phyloP scores from a whole-genome alignment of 2,113 vertebrate genomes.

The Odontophorus gujanensis region DNA sequence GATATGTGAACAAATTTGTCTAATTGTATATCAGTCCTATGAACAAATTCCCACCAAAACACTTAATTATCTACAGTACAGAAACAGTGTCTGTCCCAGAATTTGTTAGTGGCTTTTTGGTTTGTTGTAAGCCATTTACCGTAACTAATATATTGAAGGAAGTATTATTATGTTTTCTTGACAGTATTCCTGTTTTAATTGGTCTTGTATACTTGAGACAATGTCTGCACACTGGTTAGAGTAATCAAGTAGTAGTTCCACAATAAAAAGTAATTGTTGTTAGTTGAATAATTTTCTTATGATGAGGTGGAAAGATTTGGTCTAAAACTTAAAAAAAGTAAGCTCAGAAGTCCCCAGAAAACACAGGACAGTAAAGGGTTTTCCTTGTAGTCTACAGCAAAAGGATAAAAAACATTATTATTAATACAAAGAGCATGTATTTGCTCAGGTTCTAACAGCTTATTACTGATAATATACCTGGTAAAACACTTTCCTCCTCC shows the following conservation, averaged over 20 bases:
- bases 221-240: conserved; percentile 66
- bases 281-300: background rate
- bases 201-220: conserved; percentile 73
- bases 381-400: background rate
- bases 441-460: background rate
- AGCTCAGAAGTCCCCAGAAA: background rate
- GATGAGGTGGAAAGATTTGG: background rate
- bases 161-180: conserved; percentile 78
- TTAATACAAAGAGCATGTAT: background rate
- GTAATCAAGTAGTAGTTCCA: conserved; percentile 58
- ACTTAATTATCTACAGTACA: conserved; percentile 79
- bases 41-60: conserved; percentile 82
- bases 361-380: background rate
- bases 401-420: background rate
- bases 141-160: conserved; percentile 79
- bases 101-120: conserved; percentile 68
- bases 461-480: background rate
- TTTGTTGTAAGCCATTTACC: conserved; percentile 74
- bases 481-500: background rate
- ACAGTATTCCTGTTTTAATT: conserved; percentile 79
- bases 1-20: conserved; percentile 79
- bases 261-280: conserved; percentile 26
- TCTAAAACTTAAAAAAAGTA: background rate
- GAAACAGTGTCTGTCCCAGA: conserved; percentile 69
- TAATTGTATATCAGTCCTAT: conserved; percentile 79